phyloP scores from a whole-genome alignment of 2,797 vertebrate genomes.

The Thaleichthys pacificus region DNA sequence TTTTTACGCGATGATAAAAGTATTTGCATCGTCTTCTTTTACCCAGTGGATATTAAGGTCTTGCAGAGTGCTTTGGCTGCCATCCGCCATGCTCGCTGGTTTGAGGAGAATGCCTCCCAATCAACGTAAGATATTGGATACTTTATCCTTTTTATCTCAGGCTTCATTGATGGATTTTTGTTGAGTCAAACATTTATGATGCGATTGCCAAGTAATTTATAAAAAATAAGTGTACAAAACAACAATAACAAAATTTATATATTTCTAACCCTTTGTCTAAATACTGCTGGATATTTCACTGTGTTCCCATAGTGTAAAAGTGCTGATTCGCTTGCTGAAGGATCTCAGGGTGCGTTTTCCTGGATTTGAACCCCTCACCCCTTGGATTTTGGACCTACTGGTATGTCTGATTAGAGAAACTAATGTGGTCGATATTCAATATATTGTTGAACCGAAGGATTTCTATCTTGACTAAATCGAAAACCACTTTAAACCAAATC shows the following conservation, averaged over 20 bases:
- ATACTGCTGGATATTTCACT: constrained; percentile 12
- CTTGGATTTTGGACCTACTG: constrained; percentile 95
- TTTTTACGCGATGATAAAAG: too few relatives aligned
- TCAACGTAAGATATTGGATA: constrained; percentile 83
- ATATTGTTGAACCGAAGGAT: too few relatives aligned
- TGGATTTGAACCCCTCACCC: constrained; percentile 93
- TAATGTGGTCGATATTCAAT: too few relatives aligned
- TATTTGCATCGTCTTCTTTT: constrained; percentile 1
- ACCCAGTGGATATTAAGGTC: constrained; percentile 95
- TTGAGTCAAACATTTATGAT: constrained; percentile 1
- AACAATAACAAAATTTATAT: too few relatives aligned
- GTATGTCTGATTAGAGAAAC: constrained; percentile 60
- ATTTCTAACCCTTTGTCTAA: background rate
- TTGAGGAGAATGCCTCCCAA: constrained; percentile 96
- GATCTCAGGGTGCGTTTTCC: constrained; percentile 89
- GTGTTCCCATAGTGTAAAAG: constrained; percentile 83
- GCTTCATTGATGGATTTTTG: background rate
- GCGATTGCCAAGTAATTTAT: too few relatives aligned
- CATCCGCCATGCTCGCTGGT: constrained; percentile 96
- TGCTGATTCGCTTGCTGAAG: constrained; percentile 91
- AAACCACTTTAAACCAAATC: too few relatives aligned
- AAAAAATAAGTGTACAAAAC: too few relatives aligned
- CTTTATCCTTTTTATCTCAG: background rate
- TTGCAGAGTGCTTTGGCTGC: constrained; percentile 96
- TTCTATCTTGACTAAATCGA: too few relatives aligned